Percentiles rank a stretch among this genome's conserved stretches.
Conservation (phyloP, 2,888 invertebrate genomes). For the Temnothorax ravouxi region DNA sequence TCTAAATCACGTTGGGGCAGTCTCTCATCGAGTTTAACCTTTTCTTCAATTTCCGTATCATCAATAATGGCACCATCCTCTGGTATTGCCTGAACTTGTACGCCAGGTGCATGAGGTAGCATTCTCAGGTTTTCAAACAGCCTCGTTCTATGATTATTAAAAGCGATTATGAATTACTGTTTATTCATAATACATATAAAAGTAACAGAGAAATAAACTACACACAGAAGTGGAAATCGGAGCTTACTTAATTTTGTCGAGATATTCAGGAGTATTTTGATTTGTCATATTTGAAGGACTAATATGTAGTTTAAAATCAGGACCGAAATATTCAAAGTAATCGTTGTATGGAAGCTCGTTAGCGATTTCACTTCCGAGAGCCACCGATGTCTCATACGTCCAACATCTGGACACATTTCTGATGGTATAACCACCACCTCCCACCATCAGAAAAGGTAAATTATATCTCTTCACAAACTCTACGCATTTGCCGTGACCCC, state of each 20-base stretch:
- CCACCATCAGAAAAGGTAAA: constrained; percentile 97
- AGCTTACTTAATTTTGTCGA: constrained; percentile 96
- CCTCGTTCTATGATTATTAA: constrained; percentile 87
- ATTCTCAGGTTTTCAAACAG: constrained; percentile 98
- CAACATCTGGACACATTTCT: constrained; percentile 99
- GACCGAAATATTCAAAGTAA: constrained; percentile 99
- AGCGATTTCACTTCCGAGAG: constrained; percentile 97
- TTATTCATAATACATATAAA: neutral
- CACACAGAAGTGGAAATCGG: neutral
- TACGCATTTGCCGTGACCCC: constrained; percentile 99
- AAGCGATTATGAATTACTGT: neutral
- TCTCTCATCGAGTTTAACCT: constrained; percentile 96
- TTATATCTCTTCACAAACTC: constrained; percentile 99
- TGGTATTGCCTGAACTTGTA: constrained; percentile 95
- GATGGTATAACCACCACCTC: constrained; percentile 99
- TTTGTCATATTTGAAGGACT: constrained; percentile 99
- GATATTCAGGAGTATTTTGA: constrained; percentile 98
- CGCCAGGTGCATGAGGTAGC: constrained; percentile 99
- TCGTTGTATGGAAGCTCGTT: constrained; percentile 99
- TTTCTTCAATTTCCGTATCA: constrained; percentile 95
- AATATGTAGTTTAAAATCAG: constrained; percentile 99
- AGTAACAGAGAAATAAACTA: neutral
- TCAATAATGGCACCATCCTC: constrained; percentile 93
- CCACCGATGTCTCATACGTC: constrained; percentile 99
- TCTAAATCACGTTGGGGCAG: constrained; percentile 93